Evolutionary conservation across 1,140 invertebrate species (phyloP), one percentile per base, ranked within the genome.

Genomic region (Chironomus tepperi): DNA sequence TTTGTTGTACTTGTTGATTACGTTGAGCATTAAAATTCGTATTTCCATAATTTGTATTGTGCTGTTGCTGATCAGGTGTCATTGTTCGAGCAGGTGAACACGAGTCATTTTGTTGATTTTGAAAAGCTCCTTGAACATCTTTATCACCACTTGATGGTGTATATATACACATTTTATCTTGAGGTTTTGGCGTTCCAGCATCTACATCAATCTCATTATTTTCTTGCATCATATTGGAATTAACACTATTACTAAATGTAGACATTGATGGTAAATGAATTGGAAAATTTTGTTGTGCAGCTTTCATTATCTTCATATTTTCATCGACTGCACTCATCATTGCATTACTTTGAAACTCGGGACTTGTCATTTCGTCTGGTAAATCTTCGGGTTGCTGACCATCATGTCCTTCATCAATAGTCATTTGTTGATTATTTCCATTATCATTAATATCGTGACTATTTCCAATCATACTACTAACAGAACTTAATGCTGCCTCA

Each of bases 391-490:
- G 47, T 70, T 70, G 65, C 3, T 70, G 65, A 70, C 24, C 24
- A 2, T 70, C 8, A 19, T 70, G 16, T 0, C 65, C 65, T 18
- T 70, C 65, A 7, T 70, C 65, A 3, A 70, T 70, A 1, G 16
- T 8, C 65, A 74, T 43, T 74, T 42, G 18, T 67, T 19, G 16
- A 24, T 42, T 72, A 43, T 73, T 43, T 43, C 3, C 15, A 73
- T 70, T 67, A 57, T 80, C 79, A 78, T 82, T 81, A 5, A 82
- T 75, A 75, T 82, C 81, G 75, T 75, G 79, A 76, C 79, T 81
- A 78, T 77, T 80, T 76, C 82, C 81, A 76, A 82, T 82, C 79
- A 82, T 82, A 77, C 80, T 82, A 75, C 81, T 81, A 76, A 82
- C 81, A 72, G 81, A 82, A 76, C 81, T 82, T 47, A 82, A 77